A percentile compares a stretch with the other conserved stretches of the same genome.
Conservation (phyloP, 2,113 vertebrate genomes). For the Peromyscus leucopus region DNA sequence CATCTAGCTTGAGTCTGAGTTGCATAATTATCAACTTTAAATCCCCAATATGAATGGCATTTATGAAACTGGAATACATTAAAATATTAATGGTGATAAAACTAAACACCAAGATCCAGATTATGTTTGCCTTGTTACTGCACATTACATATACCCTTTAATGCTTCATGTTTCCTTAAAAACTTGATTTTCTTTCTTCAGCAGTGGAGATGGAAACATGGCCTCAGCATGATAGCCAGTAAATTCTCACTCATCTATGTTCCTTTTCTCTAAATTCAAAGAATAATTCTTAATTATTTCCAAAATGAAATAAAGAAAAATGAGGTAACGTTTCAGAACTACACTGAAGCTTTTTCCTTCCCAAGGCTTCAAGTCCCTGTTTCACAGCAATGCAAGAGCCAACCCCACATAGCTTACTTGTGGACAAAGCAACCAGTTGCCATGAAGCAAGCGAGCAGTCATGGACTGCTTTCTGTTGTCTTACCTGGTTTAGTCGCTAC, state of each 20-base stretch:
- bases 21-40: constrained; percentile 1
- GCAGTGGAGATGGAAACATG: background rate
- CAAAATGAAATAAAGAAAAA: background rate
- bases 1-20: background rate
- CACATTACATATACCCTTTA: no score
- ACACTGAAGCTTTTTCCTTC: accelerated
- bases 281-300: background rate
- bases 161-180: background rate
- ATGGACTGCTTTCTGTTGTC: accelerated
- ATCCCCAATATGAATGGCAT: background rate
- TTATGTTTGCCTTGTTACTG: background rate
- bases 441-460: background rate
- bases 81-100: background rate
- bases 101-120: background rate
- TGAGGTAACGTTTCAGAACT: background rate
- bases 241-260: background rate
- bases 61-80: background rate
- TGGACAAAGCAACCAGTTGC: background rate
- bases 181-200: background rate
- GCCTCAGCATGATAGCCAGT: background rate
- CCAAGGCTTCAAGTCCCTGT: background rate
- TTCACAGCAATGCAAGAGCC: background rate
- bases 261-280: background rate
- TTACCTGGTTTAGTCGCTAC: background rate
- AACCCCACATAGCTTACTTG: background rate